Base-by-base conservation (phyloP, 2,797 vertebrate genomes). In the Chaetodon trifasciatus region DNA sequence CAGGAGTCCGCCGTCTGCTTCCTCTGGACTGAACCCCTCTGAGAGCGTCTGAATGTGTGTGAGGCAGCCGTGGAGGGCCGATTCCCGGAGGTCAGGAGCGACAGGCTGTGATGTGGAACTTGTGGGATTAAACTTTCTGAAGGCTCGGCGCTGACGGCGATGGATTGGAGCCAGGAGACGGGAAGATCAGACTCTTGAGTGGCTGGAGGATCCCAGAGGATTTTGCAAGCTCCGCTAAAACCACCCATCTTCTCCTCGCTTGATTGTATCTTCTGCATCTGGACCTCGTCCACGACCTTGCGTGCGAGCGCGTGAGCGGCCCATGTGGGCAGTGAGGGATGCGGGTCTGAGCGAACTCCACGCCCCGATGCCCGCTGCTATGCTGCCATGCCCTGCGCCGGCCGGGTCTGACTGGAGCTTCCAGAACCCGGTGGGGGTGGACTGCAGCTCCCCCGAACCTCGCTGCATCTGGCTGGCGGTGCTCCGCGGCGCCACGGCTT, bases 401-500 rank as follows among this genome's bases (percentile, higher is more conserved):
- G 86, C 88, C 85, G 93, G 86, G 91, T 92, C 92, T 19, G 94
- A 96, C 91, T 97, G 98, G 97, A 93, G 94, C 74, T 96, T 96
- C 89, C 97, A 97, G 90, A 95, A 96, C 28, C 95, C 96, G 8
- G 96, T 98, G 56, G 98, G 98, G 52, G 97, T 98, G 88, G 97
- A 98, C 91, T 98, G 98, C 93, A 98, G 97, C 87, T 92, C 95
- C 73, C 97, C 97, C 0, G 97, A 99, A 83, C 98, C 98, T 1
- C 96, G 97, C 88, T 99, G 97, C 90, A 95, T 99, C 88, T 98
- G 97, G 98, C 89, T 99, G 88, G 97, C 97, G 10, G 97, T 94
- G 87, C 95, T 97, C 50, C 90, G 92, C 11, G 92, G 95, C 0
- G 84, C 92, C 67, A 46, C 89, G 0, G 72, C 79, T 74, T 75